Conservation (phyloP, 1,140 invertebrate genomes). For the Zaprionus taronus region DNA sequence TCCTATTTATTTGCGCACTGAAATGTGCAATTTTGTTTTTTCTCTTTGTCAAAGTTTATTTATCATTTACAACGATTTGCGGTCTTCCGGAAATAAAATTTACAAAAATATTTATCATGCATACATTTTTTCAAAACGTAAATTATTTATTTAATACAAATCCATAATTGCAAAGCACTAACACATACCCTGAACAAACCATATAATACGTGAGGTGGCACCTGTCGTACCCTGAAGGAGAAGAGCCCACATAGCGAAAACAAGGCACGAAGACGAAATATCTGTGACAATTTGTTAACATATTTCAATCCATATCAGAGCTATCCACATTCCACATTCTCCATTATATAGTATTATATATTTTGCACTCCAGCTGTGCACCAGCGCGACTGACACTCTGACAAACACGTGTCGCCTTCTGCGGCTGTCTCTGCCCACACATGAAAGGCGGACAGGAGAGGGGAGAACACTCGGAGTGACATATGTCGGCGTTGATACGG, state of each 20-base stretch:
- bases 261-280: conserved; percentile 9
- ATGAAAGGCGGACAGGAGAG: background rate
- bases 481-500: conserved; percentile 37
- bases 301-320: conserved; percentile 20
- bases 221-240: background rate
- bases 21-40: background rate
- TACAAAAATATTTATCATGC: background rate
- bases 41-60: background rate
- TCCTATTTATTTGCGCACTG: background rate
- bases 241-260: background rate
- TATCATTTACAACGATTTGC: conserved; percentile 4
- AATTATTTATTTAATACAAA: background rate
- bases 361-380: conserved; percentile 34
- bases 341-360: conserved; percentile 24
- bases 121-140: background rate
- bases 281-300: conserved; percentile 31
- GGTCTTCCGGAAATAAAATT: background rate
- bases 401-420: conserved; percentile 42
- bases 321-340: conserved; percentile 11
- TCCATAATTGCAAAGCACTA: background rate
- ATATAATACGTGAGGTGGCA: background rate
- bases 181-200: background rate
- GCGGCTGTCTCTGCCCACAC: conserved; percentile 21
- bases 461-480: conserved; percentile 25
- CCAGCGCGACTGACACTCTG: conserved; percentile 40